Evolutionary conservation across 2,888 invertebrate species (phyloP).

Genomic region (Itoplectis maculator): DNA sequence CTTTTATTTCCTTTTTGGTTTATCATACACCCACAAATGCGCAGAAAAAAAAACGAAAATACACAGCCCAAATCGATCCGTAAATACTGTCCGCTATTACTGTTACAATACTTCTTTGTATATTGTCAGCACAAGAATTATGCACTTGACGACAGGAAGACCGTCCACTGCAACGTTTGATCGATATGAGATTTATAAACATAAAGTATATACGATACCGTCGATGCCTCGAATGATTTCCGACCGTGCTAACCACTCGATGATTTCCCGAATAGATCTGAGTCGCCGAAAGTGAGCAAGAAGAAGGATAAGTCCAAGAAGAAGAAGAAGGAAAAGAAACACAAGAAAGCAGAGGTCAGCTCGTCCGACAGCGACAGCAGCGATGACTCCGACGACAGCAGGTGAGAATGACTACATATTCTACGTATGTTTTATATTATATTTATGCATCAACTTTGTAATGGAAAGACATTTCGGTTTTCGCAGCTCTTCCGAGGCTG

Average conservation of each 20-base stretch:
- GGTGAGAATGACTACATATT: conserved; percentile 71
- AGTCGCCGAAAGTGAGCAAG: conserved; percentile 82
- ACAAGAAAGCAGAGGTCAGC: conserved; percentile 80
- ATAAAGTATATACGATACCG: conserved; percentile 26
- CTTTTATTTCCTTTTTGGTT: conserved; percentile 6
- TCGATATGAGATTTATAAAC: conserved; percentile 55
- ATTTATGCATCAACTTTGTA: neutral
- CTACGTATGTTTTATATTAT: neutral
- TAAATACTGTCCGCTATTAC: conserved; percentile 67
- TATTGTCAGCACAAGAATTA: conserved; percentile 83
- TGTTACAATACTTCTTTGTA: conserved; percentile 75
- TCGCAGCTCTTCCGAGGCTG: conserved; percentile 90
- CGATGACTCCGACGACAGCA: conserved; percentile 82
- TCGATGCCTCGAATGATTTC: conserved; percentile 8
- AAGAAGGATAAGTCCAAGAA: conserved; percentile 83
- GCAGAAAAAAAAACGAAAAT: conserved; percentile 15
- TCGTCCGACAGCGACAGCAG: conserved; percentile 82
- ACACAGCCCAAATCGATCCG: conserved; percentile 43
- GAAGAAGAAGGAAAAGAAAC: conserved; percentile 83
- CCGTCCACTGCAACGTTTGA: conserved; percentile 81
- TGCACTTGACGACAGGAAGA: conserved; percentile 83
- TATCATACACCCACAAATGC: conserved; percentile 7
- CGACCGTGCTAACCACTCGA: neutral
- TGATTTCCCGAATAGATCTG: conserved; percentile 78
- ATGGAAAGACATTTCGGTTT: conserved; percentile 57